Evolutionary conservation across 2,113 vertebrate genomes (phyloP).

Genomic region (Spilogale gracilis): DNA sequence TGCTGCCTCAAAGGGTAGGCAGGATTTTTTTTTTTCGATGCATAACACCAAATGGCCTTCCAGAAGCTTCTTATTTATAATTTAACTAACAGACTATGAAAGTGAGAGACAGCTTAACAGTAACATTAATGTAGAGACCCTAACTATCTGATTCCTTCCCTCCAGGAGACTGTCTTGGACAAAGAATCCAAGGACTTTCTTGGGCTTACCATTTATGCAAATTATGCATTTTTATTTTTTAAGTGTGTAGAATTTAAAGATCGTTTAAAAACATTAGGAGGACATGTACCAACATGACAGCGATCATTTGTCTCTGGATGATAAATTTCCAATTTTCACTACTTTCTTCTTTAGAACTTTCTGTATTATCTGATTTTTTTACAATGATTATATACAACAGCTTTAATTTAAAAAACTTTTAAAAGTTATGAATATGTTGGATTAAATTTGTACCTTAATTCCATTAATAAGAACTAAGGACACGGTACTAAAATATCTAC

Average conservation of each 20-base stretch:
- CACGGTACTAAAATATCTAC: slow-evolving; percentile 66
- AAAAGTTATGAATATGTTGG: neutral
- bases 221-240: neutral
- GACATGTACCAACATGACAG: neutral
- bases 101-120: neutral
- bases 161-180: neutral
- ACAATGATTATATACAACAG: neutral
- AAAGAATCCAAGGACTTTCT: slow-evolving; percentile 47
- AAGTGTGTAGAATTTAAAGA: neutral
- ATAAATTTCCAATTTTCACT: neutral
- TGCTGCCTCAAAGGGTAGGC: neutral
- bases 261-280: neutral
- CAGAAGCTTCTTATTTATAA: neutral
- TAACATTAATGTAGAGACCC: neutral
- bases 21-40: neutral
- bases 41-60: neutral
- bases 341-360: neutral
- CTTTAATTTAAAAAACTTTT: slow-evolving; percentile 6
- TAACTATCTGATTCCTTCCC: neutral
- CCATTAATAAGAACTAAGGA: slow-evolving; percentile 47
- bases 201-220: neutral
- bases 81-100: neutral
- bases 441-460: slow-evolving; percentile 62
- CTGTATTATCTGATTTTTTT: neutral
- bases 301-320: neutral